phyloP scores from a whole-genome alignment of 2,888 invertebrate species.

The Lacanobia wlatinum region DNA sequence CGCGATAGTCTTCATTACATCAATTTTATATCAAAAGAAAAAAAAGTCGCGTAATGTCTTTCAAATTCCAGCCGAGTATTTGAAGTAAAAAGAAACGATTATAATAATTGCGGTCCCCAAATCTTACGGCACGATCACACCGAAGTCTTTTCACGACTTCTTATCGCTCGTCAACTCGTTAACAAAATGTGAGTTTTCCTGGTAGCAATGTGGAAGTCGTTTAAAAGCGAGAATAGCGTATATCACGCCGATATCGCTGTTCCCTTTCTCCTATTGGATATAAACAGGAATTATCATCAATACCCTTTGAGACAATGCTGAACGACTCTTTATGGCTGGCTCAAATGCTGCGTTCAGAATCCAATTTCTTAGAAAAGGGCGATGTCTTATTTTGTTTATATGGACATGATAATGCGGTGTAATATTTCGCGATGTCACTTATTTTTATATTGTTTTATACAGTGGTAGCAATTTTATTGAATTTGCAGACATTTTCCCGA shows the following conservation, averaged over 20 bases:
- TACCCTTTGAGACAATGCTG: conserved; percentile 79
- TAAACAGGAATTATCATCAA: conserved; percentile 84
- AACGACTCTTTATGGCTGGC: conserved; percentile 78
- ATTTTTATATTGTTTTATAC: conserved; percentile 26
- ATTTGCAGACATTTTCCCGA: background rate
- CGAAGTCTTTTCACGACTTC: conserved; percentile 25
- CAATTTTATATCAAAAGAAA: conserved; percentile 5
- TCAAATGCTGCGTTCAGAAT: conserved; percentile 73
- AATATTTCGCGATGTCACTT: conserved; percentile 31
- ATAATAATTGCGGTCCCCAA: conserved; percentile 42
- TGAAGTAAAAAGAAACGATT: conserved; percentile 36
- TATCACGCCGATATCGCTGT: conserved; percentile 72
- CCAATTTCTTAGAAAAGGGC: conserved; percentile 77
- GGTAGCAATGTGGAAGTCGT: conserved; percentile 67
- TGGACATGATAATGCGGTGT: conserved; percentile 38
- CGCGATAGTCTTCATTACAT: too few relatives aligned
- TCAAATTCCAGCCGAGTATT: conserved; percentile 13
- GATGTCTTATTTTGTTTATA: conserved; percentile 49
- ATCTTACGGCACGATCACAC: conserved; percentile 26
- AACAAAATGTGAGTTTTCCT: conserved; percentile 61
- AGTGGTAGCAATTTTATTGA: conserved; percentile 15
- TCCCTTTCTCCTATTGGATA: conserved; percentile 75
- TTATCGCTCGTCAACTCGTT: conserved; percentile 52
- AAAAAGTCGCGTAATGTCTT: background rate
- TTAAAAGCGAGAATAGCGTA: conserved; percentile 70